A percentile compares a stretch with the other conserved stretches of the same genome.
These are phyloP conservation scores for Epinotia bilunana DNA, from an alignment of 2,888 invertebrate species.

Conservation along the genomic window DNA sequence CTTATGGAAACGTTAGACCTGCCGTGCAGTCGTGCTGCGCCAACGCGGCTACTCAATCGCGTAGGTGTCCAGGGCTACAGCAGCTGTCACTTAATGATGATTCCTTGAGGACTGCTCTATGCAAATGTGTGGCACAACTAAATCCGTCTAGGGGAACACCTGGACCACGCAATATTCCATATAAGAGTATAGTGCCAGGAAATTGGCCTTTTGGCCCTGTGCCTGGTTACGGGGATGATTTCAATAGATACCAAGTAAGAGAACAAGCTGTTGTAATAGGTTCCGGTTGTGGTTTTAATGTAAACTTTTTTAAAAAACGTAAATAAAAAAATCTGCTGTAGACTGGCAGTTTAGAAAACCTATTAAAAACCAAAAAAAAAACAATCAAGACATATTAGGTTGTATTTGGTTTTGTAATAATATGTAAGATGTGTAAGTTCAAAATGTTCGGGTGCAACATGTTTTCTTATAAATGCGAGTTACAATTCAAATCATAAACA, in stretches of 20 bases:
- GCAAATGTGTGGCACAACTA: neutral
- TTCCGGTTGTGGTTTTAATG: slow-evolving; percentile 17
- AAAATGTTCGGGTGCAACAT: neutral
- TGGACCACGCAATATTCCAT: neutral
- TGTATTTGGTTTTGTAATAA: neutral
- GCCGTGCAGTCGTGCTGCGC: neutral
- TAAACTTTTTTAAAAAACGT: slow-evolving; percentile 14
- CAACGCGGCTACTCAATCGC: slow-evolving; percentile 22
- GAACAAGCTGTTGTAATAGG: slow-evolving; percentile 18
- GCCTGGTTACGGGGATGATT: slow-evolving; percentile 15
- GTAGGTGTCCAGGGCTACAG: slow-evolving; percentile 1
- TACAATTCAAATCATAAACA: neutral
- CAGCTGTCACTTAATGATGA: neutral
- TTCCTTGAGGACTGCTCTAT: neutral
- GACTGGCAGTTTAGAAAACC: neutral
- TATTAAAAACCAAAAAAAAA: no score
- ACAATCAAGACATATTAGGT: neutral
- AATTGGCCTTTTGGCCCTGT: neutral
- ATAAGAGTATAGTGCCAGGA: slow-evolving; percentile 1
- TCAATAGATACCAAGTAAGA: neutral
- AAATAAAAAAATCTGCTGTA: neutral
- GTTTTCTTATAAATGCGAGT: neutral
- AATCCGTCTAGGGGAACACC: neutral
- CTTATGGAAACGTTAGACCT: neutral
- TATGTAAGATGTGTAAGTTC: neutral